Evolutionary conservation across 2,888 invertebrate species (phyloP).

Genomic region (Eudemis profundana): DNA sequence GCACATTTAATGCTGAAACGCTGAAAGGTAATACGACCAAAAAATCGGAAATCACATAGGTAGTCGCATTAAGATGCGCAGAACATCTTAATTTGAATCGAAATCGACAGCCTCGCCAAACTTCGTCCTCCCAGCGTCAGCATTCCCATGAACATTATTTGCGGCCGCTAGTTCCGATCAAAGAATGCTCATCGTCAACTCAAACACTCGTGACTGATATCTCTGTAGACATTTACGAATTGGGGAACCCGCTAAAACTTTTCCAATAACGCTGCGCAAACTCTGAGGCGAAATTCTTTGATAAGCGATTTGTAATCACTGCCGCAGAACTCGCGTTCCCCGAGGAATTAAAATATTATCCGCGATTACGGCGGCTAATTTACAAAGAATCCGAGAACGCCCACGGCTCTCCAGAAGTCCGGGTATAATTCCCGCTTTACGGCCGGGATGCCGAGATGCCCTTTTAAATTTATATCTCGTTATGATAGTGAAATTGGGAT

Average conservation of each 20-base stretch:
- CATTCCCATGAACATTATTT: constrained; percentile 44
- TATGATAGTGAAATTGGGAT: constrained; percentile 17
- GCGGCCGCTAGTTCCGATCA: constrained; percentile 45
- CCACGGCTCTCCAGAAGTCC: constrained; percentile 44
- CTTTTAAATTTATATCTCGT: constrained; percentile 32
- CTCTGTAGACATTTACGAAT: constrained; percentile 68
- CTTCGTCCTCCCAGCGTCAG: constrained; percentile 33
- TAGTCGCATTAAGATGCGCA: constrained; percentile 26
- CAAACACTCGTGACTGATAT: constrained; percentile 67
- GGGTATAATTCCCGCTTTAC: constrained; percentile 49
- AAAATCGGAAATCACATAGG: constrained; percentile 9
- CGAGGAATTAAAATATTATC: constrained; percentile 67
- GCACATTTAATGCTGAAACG: no score
- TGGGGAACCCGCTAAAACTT: constrained; percentile 65
- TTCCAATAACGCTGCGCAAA: constrained; percentile 75
- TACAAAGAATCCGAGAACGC: constrained; percentile 50
- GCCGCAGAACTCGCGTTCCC: constrained; percentile 54
- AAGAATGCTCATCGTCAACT: constrained; percentile 56
- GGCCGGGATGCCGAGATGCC: constrained; percentile 21
- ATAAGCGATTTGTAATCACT: constrained; percentile 81
- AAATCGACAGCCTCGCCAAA: constrained; percentile 28
- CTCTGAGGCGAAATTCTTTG: constrained; percentile 66
- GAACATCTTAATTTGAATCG: constrained; percentile 28
- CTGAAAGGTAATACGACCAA: no score
- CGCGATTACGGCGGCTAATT: constrained; percentile 53